Conservation (phyloP, 2,113 vertebrate genomes). For the Bubo scandiacus region DNA sequence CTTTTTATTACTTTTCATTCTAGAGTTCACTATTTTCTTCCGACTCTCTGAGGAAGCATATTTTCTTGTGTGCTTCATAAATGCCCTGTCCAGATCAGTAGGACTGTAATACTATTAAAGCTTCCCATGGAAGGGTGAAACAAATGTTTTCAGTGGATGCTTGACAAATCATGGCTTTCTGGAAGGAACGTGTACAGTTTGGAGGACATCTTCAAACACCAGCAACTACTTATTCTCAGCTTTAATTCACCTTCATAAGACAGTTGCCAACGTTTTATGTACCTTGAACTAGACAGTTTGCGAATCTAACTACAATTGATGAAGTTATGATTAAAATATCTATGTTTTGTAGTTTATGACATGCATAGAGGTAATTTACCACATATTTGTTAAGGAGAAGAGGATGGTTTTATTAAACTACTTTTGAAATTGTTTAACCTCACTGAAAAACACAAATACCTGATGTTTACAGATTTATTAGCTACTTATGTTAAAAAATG, state of each 20-base stretch:
- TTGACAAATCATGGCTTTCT: neutral
- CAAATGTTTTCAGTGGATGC: neutral
- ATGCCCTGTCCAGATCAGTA: neutral
- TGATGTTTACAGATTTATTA: neutral
- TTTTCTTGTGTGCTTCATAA: neutral
- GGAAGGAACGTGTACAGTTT: neutral
- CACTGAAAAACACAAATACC: neutral
- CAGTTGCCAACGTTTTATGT: neutral
- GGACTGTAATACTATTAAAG: neutral
- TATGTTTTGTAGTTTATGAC: neutral
- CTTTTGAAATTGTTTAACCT: neutral
- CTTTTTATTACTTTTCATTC: constrained; percentile 2
- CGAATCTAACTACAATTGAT: neutral
- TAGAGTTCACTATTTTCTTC: neutral
- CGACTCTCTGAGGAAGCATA: neutral
- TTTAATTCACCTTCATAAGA: neutral
- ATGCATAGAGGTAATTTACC: neutral
- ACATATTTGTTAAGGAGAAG: neutral
- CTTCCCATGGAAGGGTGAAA: neutral
- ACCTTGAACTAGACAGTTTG: neutral
- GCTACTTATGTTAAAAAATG: neutral
- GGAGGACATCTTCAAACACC: neutral
- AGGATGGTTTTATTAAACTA: neutral
- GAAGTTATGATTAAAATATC: neutral
- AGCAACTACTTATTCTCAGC: neutral